These are phyloP conservation scores for Sternotherus odoratus DNA, from an alignment of 2,797 vertebrate genomes.

Conservation along the genomic window DNA sequence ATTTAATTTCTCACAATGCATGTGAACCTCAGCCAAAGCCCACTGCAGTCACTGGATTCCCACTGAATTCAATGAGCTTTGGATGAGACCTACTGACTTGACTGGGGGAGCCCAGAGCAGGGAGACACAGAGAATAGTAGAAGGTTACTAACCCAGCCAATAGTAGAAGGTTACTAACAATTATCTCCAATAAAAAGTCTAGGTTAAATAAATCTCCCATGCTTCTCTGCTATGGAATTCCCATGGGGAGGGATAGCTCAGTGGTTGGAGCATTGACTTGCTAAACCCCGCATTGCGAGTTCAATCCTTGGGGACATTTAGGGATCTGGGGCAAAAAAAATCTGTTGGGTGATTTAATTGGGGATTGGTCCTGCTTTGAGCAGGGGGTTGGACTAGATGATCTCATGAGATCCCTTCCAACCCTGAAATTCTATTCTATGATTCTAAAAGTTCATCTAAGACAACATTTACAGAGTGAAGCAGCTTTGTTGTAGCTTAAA, in stretches of 20 bases:
- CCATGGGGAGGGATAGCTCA: too few species aligned
- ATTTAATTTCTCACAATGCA: neutral
- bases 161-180: neutral
- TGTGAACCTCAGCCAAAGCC: neutral
- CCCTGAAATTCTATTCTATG: too few species aligned
- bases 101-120: neutral
- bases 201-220: conserved; percentile 27
- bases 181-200: neutral
- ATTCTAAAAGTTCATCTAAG: neutral
- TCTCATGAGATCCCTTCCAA: too few species aligned
- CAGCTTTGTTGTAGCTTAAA: neutral
- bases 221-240: neutral
- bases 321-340: too few species aligned
- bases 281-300: too few species aligned
- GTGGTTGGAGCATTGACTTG: too few species aligned
- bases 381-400: too few species aligned
- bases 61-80: neutral
- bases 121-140: neutral
- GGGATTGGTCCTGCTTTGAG: too few species aligned
- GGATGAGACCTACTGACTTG: rapidly evolving
- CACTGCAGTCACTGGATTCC: neutral
- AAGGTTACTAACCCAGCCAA: too few species aligned
- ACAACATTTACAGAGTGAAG: neutral
- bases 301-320: too few species aligned
- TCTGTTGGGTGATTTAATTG: too few species aligned